Percentiles rank a stretch among this genome's conserved stretches.
Evolutionary conservation across 2,888 invertebrate species (phyloP).

Genomic region (Oegoconia quadripuncta): DNA sequence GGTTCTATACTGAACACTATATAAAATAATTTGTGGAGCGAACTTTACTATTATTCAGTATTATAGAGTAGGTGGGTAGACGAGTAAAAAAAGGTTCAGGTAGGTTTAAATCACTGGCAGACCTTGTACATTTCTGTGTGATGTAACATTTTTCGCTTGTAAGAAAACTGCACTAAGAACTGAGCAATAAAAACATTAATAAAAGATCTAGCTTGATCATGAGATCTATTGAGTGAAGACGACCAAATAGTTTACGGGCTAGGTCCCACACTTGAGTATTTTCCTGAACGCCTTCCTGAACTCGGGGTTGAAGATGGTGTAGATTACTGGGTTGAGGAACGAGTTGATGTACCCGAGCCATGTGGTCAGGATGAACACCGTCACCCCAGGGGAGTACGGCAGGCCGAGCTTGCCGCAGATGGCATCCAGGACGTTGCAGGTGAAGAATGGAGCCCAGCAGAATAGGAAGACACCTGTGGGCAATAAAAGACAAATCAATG

Average conservation of each 20-base stretch:
- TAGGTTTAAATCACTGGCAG: too few species aligned
- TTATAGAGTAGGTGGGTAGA: background rate
- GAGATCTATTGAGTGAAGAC: slow-evolving; percentile 62
- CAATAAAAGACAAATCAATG: too few species aligned
- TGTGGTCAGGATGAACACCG: slow-evolving; percentile 95
- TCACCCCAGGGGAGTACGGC: slow-evolving; percentile 90
- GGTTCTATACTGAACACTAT: background rate
- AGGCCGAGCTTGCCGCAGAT: slow-evolving; percentile 92
- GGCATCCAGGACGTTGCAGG: slow-evolving; percentile 97
- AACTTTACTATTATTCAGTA: background rate
- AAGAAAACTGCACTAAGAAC: too few species aligned
- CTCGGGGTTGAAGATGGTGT: slow-evolving; percentile 97
- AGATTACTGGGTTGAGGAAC: slow-evolving; percentile 95
- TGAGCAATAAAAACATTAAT: too few species aligned
- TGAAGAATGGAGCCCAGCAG: slow-evolving; percentile 99
- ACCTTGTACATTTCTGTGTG: too few species aligned
- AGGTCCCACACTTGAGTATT: slow-evolving; percentile 85
- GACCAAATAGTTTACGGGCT: slow-evolving; percentile 68
- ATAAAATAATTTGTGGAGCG: background rate
- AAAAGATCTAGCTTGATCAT: background rate
- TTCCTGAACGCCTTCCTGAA: slow-evolving; percentile 99
- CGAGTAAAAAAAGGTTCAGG: too few species aligned
- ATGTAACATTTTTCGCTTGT: too few species aligned
- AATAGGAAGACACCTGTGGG: slow-evolving; percentile 97
- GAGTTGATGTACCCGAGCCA: slow-evolving; percentile 99